A percentile compares a stretch with the other conserved stretches of the same genome.
These are phyloP conservation scores for Caenorhabditis angaria DNA, from an alignment of 2,888 invertebrate species.

Conservation along the genomic window DNA sequence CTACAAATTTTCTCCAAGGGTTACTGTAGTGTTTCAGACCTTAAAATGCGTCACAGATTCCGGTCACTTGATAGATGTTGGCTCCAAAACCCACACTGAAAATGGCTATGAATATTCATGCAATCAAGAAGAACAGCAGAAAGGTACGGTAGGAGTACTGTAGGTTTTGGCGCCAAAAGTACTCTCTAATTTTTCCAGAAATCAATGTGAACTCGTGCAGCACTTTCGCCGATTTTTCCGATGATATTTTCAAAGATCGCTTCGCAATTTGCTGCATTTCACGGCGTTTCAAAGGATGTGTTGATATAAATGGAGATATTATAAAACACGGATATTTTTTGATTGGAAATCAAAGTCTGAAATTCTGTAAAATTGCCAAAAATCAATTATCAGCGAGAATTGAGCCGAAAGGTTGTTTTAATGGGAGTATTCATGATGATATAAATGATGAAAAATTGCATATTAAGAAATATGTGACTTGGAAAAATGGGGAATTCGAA, in stretches of 20 bases:
- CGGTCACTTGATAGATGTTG: constrained; percentile 60
- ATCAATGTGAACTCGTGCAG: constrained; percentile 42
- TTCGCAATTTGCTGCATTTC: constrained; percentile 64
- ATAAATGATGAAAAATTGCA: constrained; percentile 56
- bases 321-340: constrained; percentile 59
- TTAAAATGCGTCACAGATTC: constrained; percentile 63
- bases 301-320: constrained; percentile 58
- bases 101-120: constrained; percentile 55
- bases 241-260: constrained; percentile 58
- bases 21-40: constrained; percentile 42
- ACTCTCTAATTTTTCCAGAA: background rate
- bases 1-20: background rate
- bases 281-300: constrained; percentile 57
- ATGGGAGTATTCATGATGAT: constrained; percentile 59
- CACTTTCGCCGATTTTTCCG: constrained; percentile 44
- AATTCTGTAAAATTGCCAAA: constrained; percentile 57
- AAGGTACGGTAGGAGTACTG: constrained; percentile 8
- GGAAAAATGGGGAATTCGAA: constrained; percentile 47
- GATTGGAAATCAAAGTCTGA: constrained; percentile 49
- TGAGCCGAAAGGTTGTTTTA: constrained; percentile 68
- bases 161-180: too few species aligned
- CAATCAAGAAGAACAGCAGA: constrained; percentile 25
- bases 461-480: constrained; percentile 59
- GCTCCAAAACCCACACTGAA: constrained; percentile 45
- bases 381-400: constrained; percentile 56